Base-by-base conservation (phyloP, 2,888 invertebrate genomes). In the Megastigmus dorsalis region DNA sequence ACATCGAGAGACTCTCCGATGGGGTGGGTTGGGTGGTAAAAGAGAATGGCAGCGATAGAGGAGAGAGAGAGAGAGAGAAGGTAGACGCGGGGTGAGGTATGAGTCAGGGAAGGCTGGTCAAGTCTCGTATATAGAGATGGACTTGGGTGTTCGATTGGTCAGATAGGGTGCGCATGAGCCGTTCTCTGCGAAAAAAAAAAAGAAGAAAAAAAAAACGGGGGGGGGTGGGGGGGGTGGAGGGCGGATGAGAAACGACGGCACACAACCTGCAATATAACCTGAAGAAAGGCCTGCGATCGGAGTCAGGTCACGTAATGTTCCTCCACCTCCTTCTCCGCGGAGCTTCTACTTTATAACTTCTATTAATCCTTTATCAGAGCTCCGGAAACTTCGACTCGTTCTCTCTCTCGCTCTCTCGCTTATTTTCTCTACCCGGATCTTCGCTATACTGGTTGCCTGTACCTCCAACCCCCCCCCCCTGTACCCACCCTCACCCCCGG, bases 291-390 rank as follows among this genome's bases (percentile, higher is more conserved):
- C 83, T 84, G 86, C 66, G 77, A 88, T 88, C 87, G 84, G 85
- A 87, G 88, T 88, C 88, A 84, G 84, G 87, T 88, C 88, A 88
- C 87, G 88, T 88, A 87, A 86, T 85, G 86, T 84, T 84, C 86
- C 86, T 86, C 86, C 86, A 83, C 85, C 86, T 82, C 85, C 83
- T 83, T 23, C 59, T 28, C 20, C 48, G 50, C 71, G 50, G 83
- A 84, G 86, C 85, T 86, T 87, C 86, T 87, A 88, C 88, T 88
- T 88, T 88, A 88, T 88, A 88, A 88, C 87, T 88, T 88, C 87
- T 87, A 88, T 88, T 88, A 88, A 87, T 88, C 88, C 87, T 88
- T 87, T 88, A 81, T 82, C 82, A 82, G 81, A 80, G 78, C 78
- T 77, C 62, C 77, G 78, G 79, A 75, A 82, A 80, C 79, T 81